A percentile compares a stretch with the other conserved stretches of the same genome.
Evolutionary conservation across 2,797 vertebrate species (phyloP).

Genomic region (Hirundo rustica): DNA sequence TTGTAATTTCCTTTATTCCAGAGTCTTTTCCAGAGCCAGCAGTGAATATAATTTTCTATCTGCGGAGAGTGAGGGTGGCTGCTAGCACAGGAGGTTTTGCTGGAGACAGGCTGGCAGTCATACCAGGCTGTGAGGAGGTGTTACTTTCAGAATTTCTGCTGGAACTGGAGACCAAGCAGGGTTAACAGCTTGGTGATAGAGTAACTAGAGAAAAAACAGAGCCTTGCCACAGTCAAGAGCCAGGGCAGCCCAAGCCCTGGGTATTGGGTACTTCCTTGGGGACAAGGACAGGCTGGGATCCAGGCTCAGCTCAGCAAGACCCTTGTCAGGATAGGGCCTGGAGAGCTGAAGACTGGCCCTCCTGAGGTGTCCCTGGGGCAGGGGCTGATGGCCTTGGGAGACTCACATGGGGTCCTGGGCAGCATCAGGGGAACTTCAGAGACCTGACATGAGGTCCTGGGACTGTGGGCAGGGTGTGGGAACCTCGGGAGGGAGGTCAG

Average conservation of each 20-base stretch:
- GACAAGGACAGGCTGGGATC: background rate
- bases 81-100: background rate
- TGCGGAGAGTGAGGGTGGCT: background rate
- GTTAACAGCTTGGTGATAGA: background rate
- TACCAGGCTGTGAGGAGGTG: background rate
- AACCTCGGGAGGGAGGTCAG: fast-evolving
- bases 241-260: background rate
- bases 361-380: background rate
- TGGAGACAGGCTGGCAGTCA: background rate
- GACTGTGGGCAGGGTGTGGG: no score
- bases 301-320: fast-evolving
- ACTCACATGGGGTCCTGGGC: background rate
- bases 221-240: background rate
- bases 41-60: constrained; percentile 49
- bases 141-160: background rate
- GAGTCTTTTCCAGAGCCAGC: constrained; percentile 8
- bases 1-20: constrained; percentile 34
- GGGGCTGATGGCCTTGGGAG: no score
- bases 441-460: background rate
- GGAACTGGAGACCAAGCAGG: background rate
- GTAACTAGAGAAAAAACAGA: background rate
- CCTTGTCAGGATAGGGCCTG: background rate
- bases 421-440: fast-evolving
- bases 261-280: background rate
- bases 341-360: background rate